phyloP scores from a whole-genome alignment of 2,888 invertebrate species.

The Pollenia angustigena region DNA sequence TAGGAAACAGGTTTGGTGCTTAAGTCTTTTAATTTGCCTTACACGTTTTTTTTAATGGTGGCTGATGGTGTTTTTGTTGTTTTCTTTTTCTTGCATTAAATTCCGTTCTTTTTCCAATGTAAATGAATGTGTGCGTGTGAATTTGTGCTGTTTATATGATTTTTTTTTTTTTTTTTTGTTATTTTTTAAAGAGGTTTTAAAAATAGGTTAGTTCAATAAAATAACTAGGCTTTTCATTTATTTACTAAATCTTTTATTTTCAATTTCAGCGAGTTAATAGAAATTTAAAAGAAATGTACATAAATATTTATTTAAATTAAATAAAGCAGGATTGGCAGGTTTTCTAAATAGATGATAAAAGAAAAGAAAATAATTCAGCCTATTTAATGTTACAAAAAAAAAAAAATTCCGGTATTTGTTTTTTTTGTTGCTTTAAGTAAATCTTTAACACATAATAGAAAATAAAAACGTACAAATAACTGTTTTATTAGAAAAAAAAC shows the following conservation, averaged over 20 bases:
- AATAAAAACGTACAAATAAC: slow-evolving; percentile 64
- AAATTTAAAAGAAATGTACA: slow-evolving; percentile 38
- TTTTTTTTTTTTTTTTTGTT: slow-evolving; percentile 4
- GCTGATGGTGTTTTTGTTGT: slow-evolving; percentile 23
- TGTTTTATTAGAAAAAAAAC: slow-evolving; percentile 25
- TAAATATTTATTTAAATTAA: slow-evolving; percentile 28
- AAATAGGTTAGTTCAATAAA: slow-evolving; percentile 72
- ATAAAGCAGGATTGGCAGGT: slow-evolving; percentile 45
- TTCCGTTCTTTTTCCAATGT: slow-evolving; percentile 52
- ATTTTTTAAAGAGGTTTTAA: slow-evolving; percentile 46
- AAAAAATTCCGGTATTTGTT: neutral
- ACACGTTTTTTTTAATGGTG: slow-evolving; percentile 14
- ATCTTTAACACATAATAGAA: slow-evolving; percentile 34
- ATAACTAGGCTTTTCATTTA: slow-evolving; percentile 65
- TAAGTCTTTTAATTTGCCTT: slow-evolving; percentile 69
- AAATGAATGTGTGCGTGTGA: neutral
- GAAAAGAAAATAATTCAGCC: slow-evolving; percentile 26
- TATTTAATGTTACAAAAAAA: too few relatives aligned
- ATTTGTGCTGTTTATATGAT: neutral
- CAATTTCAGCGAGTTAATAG: slow-evolving; percentile 15
- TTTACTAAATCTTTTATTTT: slow-evolving; percentile 8
- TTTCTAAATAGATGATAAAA: slow-evolving; percentile 20
- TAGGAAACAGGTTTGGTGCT: slow-evolving; percentile 67
- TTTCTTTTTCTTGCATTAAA: slow-evolving; percentile 46
- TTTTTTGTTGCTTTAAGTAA: slow-evolving; percentile 17